Percentiles rank a stretch among this genome's conserved stretches.
Evolutionary conservation across 2,888 invertebrate species (phyloP).

Genomic region (Drosophila phalerata): DNA sequence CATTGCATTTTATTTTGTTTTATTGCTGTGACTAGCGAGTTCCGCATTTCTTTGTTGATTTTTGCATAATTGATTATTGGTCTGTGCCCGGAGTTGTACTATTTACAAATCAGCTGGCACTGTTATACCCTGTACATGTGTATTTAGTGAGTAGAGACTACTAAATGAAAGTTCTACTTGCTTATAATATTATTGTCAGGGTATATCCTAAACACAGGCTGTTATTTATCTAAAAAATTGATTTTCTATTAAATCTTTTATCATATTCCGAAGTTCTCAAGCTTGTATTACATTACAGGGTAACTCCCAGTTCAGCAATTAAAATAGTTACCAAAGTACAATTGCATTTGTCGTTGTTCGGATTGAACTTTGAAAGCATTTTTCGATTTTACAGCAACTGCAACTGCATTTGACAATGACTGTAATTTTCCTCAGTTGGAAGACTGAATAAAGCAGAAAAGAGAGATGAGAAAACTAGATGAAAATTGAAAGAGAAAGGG

Average conservation of each 20-base stretch:
- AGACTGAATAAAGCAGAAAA: slow-evolving; percentile 31
- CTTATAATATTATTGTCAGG: not conserved
- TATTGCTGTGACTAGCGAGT: slow-evolving; percentile 64
- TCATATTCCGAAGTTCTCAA: not conserved
- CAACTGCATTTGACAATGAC: slow-evolving; percentile 71
- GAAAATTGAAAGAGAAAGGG: slow-evolving; percentile 27
- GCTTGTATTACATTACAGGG: not conserved
- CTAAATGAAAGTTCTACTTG: not conserved
- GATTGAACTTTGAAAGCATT: slow-evolving; percentile 61
- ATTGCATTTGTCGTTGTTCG: slow-evolving; percentile 36
- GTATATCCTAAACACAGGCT: no score
- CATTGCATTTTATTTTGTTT: slow-evolving; percentile 59
- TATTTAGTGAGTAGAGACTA: not conserved
- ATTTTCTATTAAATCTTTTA: not conserved
- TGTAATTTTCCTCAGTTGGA: slow-evolving; percentile 60
- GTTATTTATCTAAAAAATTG: no score
- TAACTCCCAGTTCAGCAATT: slow-evolving; percentile 7
- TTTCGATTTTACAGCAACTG: slow-evolving; percentile 47
- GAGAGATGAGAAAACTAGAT: slow-evolving; percentile 19
- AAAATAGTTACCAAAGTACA: slow-evolving; percentile 5
- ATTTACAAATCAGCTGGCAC: slow-evolving; percentile 13
- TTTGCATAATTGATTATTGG: slow-evolving; percentile 73
- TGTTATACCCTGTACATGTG: not conserved
- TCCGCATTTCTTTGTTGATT: slow-evolving; percentile 53
- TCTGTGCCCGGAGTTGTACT: slow-evolving; percentile 26